phyloP scores from a whole-genome alignment of 1,140 invertebrate genomes.

The Chelonus insularis region DNA sequence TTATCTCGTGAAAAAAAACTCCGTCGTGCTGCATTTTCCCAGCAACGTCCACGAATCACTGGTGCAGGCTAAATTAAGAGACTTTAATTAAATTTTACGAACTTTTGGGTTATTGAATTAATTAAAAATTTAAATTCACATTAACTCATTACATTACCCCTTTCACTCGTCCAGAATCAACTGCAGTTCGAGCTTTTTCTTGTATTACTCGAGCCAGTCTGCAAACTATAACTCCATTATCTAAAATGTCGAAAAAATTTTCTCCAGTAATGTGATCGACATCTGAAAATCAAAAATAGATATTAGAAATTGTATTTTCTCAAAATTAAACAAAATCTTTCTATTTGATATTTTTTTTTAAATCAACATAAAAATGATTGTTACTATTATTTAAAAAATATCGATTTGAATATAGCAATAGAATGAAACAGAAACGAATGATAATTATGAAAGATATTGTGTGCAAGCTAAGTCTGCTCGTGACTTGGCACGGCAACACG shows the following conservation, averaged over 20 bases:
- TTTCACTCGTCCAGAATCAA: constrained; percentile 65
- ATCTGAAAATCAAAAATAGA: constrained; percentile 59
- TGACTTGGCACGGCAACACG: no score
- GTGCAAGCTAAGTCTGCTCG: no score
- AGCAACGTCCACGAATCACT: constrained; percentile 71
- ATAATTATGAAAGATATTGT: no score
- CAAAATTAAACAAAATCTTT: no score
- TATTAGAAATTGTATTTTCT: no score
- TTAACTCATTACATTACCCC: constrained; percentile 60
- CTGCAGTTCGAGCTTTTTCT: constrained; percentile 68
- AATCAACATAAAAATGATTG: no score
- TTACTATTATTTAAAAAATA: no score
- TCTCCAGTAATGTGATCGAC: constrained; percentile 73
- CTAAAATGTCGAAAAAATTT: constrained; percentile 77
- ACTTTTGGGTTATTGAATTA: neutral
- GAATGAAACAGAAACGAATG: no score
- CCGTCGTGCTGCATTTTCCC: constrained; percentile 76
- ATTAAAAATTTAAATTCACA: neutral
- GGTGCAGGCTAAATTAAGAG: constrained; percentile 64
- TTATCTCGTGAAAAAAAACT: constrained; percentile 93
- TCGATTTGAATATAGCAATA: no score
- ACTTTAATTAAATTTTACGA: constrained; percentile 5
- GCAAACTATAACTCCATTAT: constrained; percentile 80
- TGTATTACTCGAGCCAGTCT: constrained; percentile 77
- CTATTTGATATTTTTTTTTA: no score